Evolutionary conservation across 2,113 vertebrate species (phyloP).

Genomic region (Pogona vitticeps): DNA sequence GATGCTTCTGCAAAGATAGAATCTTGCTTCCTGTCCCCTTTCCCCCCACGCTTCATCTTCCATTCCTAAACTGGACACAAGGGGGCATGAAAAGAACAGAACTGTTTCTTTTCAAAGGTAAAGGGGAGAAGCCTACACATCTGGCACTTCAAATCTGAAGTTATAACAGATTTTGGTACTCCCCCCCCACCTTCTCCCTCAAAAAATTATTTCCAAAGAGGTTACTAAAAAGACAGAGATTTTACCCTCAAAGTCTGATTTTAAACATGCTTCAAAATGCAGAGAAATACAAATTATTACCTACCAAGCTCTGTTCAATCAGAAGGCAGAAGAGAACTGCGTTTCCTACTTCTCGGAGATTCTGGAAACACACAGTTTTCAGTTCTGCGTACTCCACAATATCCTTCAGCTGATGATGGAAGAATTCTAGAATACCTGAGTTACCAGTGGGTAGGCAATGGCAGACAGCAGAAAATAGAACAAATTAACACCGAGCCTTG

Average conservation of each 20-base stretch:
- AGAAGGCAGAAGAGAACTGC: constrained; percentile 89
- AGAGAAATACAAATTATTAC: constrained; percentile 52
- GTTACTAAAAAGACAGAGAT: background rate
- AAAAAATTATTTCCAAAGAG: background rate
- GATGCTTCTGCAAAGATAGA: background rate
- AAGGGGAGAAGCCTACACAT: background rate
- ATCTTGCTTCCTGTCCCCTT: background rate
- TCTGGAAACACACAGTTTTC: constrained; percentile 91
- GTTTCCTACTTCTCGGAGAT: constrained; percentile 89
- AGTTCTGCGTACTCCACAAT: constrained; percentile 90
- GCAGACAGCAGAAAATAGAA: constrained; percentile 10
- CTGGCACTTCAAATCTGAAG: background rate
- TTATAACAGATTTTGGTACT: background rate
- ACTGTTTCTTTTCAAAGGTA: background rate
- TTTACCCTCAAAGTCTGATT: constrained; percentile 9
- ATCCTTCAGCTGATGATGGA: constrained; percentile 91
- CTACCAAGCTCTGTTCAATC: constrained; percentile 89
- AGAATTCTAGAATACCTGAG: constrained; percentile 89
- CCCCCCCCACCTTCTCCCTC: background rate
- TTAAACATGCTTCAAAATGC: constrained; percentile 32
- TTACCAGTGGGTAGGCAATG: background rate
- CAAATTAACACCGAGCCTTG: background rate
- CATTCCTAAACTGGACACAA: background rate
- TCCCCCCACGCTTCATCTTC: background rate
- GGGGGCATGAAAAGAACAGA: background rate